phyloP scores from a whole-genome alignment of 2,888 invertebrate species.

The Helleia helle region DNA sequence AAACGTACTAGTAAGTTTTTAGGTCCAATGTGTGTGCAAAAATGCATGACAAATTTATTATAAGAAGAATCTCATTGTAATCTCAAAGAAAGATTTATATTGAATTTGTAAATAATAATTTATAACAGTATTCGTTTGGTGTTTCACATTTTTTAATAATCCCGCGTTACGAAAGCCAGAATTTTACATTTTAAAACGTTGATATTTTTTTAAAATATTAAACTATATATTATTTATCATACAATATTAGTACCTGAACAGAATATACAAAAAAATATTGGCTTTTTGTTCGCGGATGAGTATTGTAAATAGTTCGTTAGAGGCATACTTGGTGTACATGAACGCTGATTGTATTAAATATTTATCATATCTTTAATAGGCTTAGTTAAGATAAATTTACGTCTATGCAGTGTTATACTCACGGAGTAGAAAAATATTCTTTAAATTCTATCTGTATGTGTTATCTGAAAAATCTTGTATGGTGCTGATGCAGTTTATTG shows the following conservation, averaged over 20 bases:
- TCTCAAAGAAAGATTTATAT: constrained; percentile 34
- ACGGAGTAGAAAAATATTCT: not conserved
- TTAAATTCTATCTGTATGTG: not conserved
- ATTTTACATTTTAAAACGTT: not conserved
- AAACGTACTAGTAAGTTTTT: not conserved
- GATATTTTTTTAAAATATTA: not conserved
- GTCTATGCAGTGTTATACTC: constrained; percentile 15
- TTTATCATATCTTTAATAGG: constrained; percentile 5
- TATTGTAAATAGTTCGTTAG: constrained; percentile 9
- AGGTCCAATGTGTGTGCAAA: constrained; percentile 13
- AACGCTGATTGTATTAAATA: constrained; percentile 6
- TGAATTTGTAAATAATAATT: constrained; percentile 54
- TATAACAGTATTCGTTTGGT: constrained; percentile 53
- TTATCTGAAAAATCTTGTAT: constrained; percentile 3
- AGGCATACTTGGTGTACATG: constrained; percentile 13
- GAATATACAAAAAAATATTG: not conserved
- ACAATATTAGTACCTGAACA: constrained; percentile 11
- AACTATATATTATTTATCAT: constrained; percentile 5
- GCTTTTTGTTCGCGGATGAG: not conserved
- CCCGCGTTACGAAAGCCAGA: constrained; percentile 26
- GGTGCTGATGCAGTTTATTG: constrained; percentile 20
- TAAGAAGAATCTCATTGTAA: constrained; percentile 22
- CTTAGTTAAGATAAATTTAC: not conserved
- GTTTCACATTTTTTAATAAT: no score
- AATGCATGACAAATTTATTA: constrained; percentile 26